phyloP scores from a whole-genome alignment of 2,797 vertebrate genomes.

The Falco biarmicus region DNA sequence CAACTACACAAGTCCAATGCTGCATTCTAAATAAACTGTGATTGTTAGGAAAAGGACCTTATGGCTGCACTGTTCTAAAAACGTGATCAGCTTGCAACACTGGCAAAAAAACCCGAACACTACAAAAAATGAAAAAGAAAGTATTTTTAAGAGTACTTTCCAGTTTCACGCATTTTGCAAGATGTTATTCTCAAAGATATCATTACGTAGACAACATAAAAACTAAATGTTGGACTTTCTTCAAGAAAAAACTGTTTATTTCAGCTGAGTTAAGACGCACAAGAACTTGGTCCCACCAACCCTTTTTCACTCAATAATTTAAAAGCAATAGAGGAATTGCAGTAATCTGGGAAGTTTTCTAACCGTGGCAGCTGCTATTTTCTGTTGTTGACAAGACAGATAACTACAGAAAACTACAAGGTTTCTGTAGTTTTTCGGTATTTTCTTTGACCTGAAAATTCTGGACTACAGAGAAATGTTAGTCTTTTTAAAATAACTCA shows the following conservation, averaged over 20 bases:
- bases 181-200: neutral
- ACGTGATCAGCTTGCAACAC: neutral
- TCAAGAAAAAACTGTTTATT: neutral
- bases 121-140: neutral
- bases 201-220: neutral
- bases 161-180: neutral
- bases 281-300: neutral
- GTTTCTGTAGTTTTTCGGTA: constrained; percentile 21
- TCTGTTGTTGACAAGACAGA: constrained; percentile 37
- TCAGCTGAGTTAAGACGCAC: neutral
- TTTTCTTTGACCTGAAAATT: constrained; percentile 7
- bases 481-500: neutral
- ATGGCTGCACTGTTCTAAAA: neutral
- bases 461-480: neutral
- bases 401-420: neutral
- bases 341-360: neutral
- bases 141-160: neutral
- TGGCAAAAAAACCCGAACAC: neutral
- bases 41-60: neutral
- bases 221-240: neutral
- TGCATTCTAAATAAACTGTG: neutral
- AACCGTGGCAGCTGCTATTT: constrained; percentile 43
- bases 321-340: neutral
- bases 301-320: neutral
- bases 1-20: neutral